Conservation (phyloP, 2,797 vertebrate species). For the Lateolabrax maculatus region DNA sequence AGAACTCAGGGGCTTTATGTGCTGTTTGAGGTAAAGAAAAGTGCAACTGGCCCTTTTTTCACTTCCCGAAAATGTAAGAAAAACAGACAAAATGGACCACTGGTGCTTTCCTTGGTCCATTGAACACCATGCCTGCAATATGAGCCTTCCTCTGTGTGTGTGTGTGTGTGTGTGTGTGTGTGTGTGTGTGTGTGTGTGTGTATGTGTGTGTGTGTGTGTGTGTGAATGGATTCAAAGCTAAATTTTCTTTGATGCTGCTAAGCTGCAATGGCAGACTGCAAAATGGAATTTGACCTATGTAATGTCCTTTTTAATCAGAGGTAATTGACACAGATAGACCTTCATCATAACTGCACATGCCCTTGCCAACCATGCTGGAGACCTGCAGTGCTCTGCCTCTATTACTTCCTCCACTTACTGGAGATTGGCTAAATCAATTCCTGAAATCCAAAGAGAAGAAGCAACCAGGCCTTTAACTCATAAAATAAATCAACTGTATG, state of each 20-base stretch:
- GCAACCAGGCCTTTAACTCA: not conserved
- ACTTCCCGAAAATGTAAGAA: conserved; percentile 4
- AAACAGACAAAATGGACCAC: not conserved
- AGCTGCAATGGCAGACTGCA: conserved; percentile 50
- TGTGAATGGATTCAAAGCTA: conserved; percentile 48
- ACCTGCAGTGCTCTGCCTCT: conserved; percentile 30
- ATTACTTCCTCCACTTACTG: conserved; percentile 1
- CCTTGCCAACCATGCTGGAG: conserved; percentile 51
- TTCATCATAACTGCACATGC: conserved; percentile 54
- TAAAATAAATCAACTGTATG: conserved; percentile 12
- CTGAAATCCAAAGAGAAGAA: conserved; percentile 2
- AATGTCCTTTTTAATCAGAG: conserved; percentile 73
- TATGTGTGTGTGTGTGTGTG: conserved; percentile 4
- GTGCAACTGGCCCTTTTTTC: not conserved
- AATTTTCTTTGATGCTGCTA: conserved; percentile 49
- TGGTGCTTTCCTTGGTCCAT: not conserved
- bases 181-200: conserved; percentile 3
- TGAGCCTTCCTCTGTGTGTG: not conserved
- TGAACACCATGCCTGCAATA: conserved; percentile 6
- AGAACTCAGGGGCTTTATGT: conserved; percentile 18
- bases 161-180: not conserved
- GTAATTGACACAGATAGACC: conserved; percentile 72
- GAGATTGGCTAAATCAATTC: conserved; percentile 20
- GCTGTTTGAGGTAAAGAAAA: conserved; percentile 15
- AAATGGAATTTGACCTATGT: conserved; percentile 65